phyloP scores from a whole-genome alignment of 2,888 invertebrate species.

The Octonoba sinensis region DNA sequence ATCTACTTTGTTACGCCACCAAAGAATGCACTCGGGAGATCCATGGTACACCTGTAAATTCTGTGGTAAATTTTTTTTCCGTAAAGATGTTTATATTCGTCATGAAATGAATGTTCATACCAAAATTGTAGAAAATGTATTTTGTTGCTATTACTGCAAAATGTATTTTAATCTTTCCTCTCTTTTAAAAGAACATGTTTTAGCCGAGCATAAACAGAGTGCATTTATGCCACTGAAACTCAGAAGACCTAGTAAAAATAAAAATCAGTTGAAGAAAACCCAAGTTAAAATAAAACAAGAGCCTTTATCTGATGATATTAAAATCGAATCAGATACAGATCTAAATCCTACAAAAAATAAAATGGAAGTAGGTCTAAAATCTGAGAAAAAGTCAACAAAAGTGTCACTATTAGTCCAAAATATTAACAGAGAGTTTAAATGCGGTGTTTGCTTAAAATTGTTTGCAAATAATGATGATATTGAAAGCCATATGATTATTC shows the following conservation, averaged over 20 bases:
- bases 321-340: background rate
- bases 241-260: background rate
- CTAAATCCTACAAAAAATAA: background rate
- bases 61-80: slow-evolving; percentile 62
- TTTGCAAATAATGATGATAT: slow-evolving; percentile 30
- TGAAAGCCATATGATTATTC: slow-evolving; percentile 31
- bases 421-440: slow-evolving; percentile 8
- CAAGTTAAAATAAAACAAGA: background rate
- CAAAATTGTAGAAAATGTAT: slow-evolving; percentile 32
- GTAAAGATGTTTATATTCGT: slow-evolving; percentile 59
- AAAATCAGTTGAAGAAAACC: too few species aligned
- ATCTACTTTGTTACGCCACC: slow-evolving; percentile 55
- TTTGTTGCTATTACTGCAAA: slow-evolving; percentile 59
- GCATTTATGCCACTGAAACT: slow-evolving; percentile 48
- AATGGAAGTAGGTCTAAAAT: background rate
- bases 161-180: slow-evolving; percentile 29
- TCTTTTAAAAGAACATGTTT: slow-evolving; percentile 45
- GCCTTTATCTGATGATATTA: background rate
- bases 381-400: background rate
- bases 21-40: slow-evolving; percentile 61
- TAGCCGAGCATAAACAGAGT: slow-evolving; percentile 34
- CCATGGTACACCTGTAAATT: slow-evolving; percentile 50
- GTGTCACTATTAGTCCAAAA: background rate
- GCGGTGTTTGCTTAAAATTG: slow-evolving; percentile 32
- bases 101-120: slow-evolving; percentile 59